phyloP scores from a whole-genome alignment of 2,888 invertebrate genomes.

The Notodonta dromedarius region DNA sequence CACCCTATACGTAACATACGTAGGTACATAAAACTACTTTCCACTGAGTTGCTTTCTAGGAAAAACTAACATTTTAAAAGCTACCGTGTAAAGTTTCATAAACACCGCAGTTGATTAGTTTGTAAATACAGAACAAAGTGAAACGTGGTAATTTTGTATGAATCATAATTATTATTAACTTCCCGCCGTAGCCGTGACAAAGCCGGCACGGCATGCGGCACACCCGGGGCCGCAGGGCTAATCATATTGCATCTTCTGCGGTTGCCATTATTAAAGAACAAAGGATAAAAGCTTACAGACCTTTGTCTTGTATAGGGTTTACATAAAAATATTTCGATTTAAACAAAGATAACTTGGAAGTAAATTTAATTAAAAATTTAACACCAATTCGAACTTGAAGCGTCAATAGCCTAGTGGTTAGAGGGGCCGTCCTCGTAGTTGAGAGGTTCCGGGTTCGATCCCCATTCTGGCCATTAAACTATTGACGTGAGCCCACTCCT shows the following conservation, averaged over 20 bases:
- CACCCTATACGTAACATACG: not conserved
- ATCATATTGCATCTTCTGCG: not conserved
- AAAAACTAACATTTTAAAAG: conserved; percentile 1
- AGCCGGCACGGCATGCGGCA: too few relatives aligned
- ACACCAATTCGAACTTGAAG: too few relatives aligned
- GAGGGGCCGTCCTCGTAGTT: too few relatives aligned
- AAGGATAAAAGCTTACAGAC: not conserved
- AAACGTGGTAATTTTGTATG: not conserved
- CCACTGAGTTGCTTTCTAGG: not conserved
- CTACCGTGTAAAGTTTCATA: not conserved
- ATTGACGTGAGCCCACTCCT: too few relatives aligned
- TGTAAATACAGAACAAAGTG: not conserved
- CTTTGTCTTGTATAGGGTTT: too few relatives aligned
- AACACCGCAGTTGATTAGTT: not conserved
- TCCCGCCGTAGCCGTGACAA: not conserved
- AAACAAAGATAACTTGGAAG: too few relatives aligned
- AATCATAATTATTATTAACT: not conserved
- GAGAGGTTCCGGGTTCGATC: too few relatives aligned
- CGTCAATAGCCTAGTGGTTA: too few relatives aligned
- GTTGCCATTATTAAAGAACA: not conserved
- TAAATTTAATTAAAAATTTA: too few relatives aligned
- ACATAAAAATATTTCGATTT: too few relatives aligned
- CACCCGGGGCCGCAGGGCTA: not conserved
- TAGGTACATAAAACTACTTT: not conserved
- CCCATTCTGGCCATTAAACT: too few relatives aligned